Evolutionary conservation across 92 coral and sea anemone species (phyloP).

Genomic region (Pocillopora grandis): DNA sequence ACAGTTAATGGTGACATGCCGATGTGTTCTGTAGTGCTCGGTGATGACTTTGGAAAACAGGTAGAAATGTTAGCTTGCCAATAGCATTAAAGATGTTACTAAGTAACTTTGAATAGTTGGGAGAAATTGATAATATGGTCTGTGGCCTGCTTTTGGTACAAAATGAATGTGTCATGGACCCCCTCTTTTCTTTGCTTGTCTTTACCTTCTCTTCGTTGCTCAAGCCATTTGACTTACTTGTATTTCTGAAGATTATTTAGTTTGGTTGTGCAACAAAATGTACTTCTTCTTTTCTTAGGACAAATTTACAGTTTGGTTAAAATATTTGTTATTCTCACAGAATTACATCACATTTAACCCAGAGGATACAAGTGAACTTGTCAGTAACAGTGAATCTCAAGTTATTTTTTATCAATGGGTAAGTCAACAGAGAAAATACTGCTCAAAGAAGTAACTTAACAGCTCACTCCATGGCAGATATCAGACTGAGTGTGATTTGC

Average conservation of each 20-base stretch:
- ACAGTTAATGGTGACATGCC: slow-evolving; percentile 87
- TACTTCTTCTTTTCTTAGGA: neutral
- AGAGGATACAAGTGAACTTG: slow-evolving; percentile 86
- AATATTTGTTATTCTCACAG: slow-evolving; percentile 30
- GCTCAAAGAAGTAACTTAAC: neutral
- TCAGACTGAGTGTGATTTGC: neutral
- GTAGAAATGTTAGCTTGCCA: slow-evolving; percentile 30
- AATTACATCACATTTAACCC: slow-evolving; percentile 84
- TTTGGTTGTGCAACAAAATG: neutral
- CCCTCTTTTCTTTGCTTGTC: too few relatives aligned
- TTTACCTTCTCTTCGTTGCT: too few relatives aligned
- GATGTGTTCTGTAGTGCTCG: slow-evolving; percentile 83
- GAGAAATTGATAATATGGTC: too few relatives aligned
- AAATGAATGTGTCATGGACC: too few relatives aligned
- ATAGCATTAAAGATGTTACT: too few relatives aligned
- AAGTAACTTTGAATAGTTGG: too few relatives aligned
- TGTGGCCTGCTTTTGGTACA: too few relatives aligned
- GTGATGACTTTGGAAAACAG: slow-evolving; percentile 93
- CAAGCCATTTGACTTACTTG: neutral
- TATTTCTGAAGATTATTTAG: neutral
- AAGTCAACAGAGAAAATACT: slow-evolving; percentile 15
- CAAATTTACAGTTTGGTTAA: neutral
- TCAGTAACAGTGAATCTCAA: slow-evolving; percentile 92
- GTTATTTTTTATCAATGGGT: slow-evolving; percentile 93
- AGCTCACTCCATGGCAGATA: neutral